These are phyloP conservation scores for Acanthococcus lagerstroemiae DNA, from an alignment of 2,888 invertebrate genomes.

Conservation along the genomic window DNA sequence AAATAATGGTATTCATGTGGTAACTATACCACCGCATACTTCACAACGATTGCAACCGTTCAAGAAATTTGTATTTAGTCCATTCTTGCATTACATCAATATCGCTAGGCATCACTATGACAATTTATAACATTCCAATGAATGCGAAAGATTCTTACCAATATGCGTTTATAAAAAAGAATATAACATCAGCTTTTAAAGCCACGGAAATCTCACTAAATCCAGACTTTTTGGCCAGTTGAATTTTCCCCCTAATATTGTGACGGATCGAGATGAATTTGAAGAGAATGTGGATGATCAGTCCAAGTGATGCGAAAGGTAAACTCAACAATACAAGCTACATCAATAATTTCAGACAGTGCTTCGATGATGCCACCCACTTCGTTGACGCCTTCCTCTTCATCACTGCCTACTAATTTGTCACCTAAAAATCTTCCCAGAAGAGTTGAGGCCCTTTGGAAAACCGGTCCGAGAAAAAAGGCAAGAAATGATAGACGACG, in stretches of 20 bases:
- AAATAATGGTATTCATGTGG: background rate
- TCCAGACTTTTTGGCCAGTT: background rate
- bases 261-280: background rate
- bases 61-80: background rate
- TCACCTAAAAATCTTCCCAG: background rate
- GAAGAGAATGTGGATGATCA: background rate
- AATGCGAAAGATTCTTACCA: background rate
- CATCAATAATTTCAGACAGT: background rate
- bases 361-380: background rate
- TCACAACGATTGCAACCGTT: background rate
- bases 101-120: background rate
- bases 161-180: background rate
- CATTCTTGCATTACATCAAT: background rate
- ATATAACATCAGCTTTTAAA: background rate
- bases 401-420: background rate
- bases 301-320: background rate
- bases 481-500: background rate
- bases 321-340: background rate
- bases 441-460: background rate
- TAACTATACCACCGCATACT: background rate
- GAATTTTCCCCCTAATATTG: background rate
- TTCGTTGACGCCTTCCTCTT: background rate
- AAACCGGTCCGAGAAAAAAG: background rate
- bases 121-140: background rate
- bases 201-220: background rate